Evolutionary conservation across 2,797 vertebrate genomes (phyloP), one percentile per base, ranked within the genome.

Genomic region (Silurus lanzhouensis): DNA sequence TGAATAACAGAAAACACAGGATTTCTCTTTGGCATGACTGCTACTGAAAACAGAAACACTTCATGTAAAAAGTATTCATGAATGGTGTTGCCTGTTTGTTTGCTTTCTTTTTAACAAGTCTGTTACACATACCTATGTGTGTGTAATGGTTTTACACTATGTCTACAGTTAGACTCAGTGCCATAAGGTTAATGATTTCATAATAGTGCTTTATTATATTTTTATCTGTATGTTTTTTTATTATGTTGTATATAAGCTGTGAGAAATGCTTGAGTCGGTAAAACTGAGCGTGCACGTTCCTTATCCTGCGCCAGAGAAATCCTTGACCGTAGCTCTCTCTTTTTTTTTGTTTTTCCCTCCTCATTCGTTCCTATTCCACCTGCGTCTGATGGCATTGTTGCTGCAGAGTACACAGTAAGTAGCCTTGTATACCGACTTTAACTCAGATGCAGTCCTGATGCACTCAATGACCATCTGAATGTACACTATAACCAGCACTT

Each of bases 371-470:
- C 15, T 81, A 48, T 55, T 55, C 63, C 63, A 67, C 63, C 46
- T 12, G 15, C 88, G 60, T 86, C 61, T 70, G 25, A n/a, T 85
- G 72, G 1, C 15, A 3, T 31, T 83, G 75, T 84, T 31, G 90
- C 91, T 92, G 88, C 93, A 96, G 95, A 96, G 89, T 95, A 94
- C 89, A 92, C 95, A 14, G 95, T 96, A 91, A 94, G 95, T 95
- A 92, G 90, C 90, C 86, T 89, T 88, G 88, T 90, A 91, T 89
- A 88, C 92, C 81, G 90, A 91, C 90, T 89, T 88, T 89, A 88
- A 87, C 78, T 93, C 90, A 85, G 79, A 90, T 90, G 81, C 81
- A 81, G 81, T 89, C 88, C 86, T 67, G 48, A 82, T 85, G 89
- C 84, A 87, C 72, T 89, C 76, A 82, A 79, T 87, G 88, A 64